phyloP scores from a whole-genome alignment of 2,113 vertebrate genomes.

The Sander lucioperca region DNA sequence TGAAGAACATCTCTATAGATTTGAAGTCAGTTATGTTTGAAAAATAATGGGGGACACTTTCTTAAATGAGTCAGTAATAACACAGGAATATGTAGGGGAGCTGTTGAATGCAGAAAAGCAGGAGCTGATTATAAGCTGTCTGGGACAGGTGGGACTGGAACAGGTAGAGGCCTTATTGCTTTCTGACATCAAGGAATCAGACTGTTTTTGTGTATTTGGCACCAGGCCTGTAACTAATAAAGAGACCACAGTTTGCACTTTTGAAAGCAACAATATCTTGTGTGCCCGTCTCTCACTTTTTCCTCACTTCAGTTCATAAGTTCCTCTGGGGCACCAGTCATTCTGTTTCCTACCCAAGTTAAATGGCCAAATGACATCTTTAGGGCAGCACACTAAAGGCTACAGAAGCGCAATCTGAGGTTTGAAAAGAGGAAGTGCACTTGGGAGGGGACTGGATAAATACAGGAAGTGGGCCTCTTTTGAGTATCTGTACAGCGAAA shows the following conservation, averaged over 20 bases:
- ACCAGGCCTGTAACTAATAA: slow-evolving; percentile 16
- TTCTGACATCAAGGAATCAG: slow-evolving; percentile 18
- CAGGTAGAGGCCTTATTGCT: slow-evolving; percentile 9
- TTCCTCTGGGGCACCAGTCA: slow-evolving; percentile 2
- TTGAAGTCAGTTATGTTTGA: too few relatives aligned
- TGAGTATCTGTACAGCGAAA: slow-evolving; percentile 48
- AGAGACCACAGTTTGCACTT: slow-evolving; percentile 11
- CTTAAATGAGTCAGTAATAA: background rate
- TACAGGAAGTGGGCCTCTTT: slow-evolving; percentile 67
- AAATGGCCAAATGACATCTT: slow-evolving; percentile 13
- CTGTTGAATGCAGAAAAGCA: background rate
- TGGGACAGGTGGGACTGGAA: slow-evolving; percentile 3
- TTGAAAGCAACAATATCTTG: slow-evolving; percentile 20
- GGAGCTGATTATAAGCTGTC: background rate
- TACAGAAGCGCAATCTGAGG: slow-evolving; percentile 26
- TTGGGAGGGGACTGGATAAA: slow-evolving; percentile 56
- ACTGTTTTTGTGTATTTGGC: slow-evolving; percentile 30
- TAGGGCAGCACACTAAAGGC: background rate
- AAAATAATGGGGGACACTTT: background rate
- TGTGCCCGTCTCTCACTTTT: slow-evolving; percentile 16
- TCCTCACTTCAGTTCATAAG: slow-evolving; percentile 6
- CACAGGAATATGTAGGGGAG: background rate
- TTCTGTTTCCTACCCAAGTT: slow-evolving; percentile 24
- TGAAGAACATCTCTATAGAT: background rate
- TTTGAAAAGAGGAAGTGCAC: slow-evolving; percentile 69